Conservation (phyloP, 2,888 invertebrate genomes). For the Drosophila subquinaria region DNA sequence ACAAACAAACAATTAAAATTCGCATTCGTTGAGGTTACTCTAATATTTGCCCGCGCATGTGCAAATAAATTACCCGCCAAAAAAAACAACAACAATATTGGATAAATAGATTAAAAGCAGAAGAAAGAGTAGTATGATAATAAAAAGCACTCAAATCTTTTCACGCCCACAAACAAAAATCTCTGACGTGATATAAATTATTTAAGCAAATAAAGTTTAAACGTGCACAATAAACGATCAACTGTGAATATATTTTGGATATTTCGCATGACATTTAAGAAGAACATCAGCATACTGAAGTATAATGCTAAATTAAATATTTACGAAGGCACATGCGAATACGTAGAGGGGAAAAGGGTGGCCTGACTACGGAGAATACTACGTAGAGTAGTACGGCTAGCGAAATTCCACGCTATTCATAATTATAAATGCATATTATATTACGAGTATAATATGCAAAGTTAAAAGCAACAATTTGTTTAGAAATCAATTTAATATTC, state of each 20-base stretch:
- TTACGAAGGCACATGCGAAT: constrained; percentile 46
- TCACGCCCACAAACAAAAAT: constrained; percentile 51
- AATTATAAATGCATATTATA: constrained; percentile 28
- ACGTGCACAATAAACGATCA: constrained; percentile 57
- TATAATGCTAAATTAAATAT: constrained; percentile 64
- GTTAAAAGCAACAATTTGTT: constrained; percentile 14
- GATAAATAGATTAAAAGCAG: constrained; percentile 11
- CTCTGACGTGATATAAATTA: constrained; percentile 66
- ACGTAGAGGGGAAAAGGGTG: background rate
- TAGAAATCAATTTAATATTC: constrained; percentile 11
- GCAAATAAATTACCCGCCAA: constrained; percentile 52
- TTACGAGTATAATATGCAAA: constrained; percentile 19
- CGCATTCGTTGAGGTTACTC: constrained; percentile 6
- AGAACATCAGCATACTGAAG: background rate
- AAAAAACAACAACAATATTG: constrained; percentile 33
- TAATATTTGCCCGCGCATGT: constrained; percentile 48
- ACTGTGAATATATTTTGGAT: constrained; percentile 47
- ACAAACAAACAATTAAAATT: background rate
- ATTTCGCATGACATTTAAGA: constrained; percentile 34
- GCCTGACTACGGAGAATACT: background rate
- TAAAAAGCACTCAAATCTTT: constrained; percentile 40
- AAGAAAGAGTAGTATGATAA: constrained; percentile 15
- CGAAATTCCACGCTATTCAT: constrained; percentile 14
- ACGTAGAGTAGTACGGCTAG: constrained; percentile 3
- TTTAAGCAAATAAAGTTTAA: constrained; percentile 55